Evolutionary conservation across 1,140 invertebrate species (phyloP), one percentile per base, ranked within the genome.

Genomic region (Papilio glaucus): DNA sequence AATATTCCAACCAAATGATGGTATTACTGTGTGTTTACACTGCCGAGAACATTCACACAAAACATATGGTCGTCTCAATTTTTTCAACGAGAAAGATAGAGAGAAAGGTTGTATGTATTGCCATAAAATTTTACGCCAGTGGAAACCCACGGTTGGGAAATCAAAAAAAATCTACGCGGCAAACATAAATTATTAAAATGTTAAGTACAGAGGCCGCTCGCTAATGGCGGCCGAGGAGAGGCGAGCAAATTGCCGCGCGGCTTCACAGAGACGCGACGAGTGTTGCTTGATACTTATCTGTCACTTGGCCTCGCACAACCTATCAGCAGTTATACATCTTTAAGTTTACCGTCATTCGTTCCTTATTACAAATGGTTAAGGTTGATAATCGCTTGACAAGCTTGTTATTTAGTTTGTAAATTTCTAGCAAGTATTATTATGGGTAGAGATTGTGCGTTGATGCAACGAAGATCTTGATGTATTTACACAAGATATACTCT

Each of bases 201-300:
- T 37, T 63, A 37, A 65, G 9, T 63, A 63, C 33, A 39, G 10
- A 26, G 9, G 8, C 33, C 62, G 62, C 15, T 65, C 62, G 62
- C 15, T 65, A 65, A 65, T 65, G 61, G 13, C 10, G 7, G 29
- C 3, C 15, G 62, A 21, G 18, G 5, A 37, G 67, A 33, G 3
- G 15, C 33, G 29, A 76, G 74, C 80, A 83, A 84, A 84, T 84
- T 83, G 83, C 82, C 78, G 77, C 79, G 83, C 81, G 72, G 69
- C 79, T 80, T 84, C 83, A 86, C 83, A 86, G 81, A 61, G 71
- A 72, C 26, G 73, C 78, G 77, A 81, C 74, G 80, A 77, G 78
- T 80, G 78, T 75, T 75, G 15, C 42, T 73, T 80, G 86, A 88
- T 88, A 88, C 84, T 88, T 88, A 88, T 86, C 81, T 83, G 81